Evolutionary conservation across 2,797 vertebrate species (phyloP).

Genomic region (Esox lucius): DNA sequence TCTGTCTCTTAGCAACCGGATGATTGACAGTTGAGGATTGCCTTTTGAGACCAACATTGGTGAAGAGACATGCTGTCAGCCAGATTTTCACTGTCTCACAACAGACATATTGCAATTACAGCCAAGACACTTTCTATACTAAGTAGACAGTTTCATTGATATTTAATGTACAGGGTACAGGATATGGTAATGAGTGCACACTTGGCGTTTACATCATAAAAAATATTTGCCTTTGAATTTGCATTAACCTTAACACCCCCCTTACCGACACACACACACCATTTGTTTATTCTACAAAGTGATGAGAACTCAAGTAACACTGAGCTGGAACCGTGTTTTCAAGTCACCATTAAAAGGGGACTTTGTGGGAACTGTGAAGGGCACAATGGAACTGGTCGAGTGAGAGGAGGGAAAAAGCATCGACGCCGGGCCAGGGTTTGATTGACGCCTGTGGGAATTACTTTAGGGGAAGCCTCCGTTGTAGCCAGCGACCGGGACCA

Average conservation of each 20-base stretch:
- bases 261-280: not conserved
- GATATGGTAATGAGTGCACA: no score
- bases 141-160: no score
- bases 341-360: not conserved
- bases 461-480: slow-evolving; percentile 13
- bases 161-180: no score
- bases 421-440: slow-evolving; percentile 2
- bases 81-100: slow-evolving; percentile 22
- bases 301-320: not conserved
- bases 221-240: no score
- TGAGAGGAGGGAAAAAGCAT: not conserved
- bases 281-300: not conserved
- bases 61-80: slow-evolving; percentile 29
- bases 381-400: not conserved
- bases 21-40: slow-evolving; percentile 4
- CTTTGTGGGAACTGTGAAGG: not conserved
- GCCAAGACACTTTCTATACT: slow-evolving; percentile 2
- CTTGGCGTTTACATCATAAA: no score
- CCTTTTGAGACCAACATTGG: slow-evolving; percentile 20
- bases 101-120: slow-evolving; percentile 22
- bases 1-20: not conserved
- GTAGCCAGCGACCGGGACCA: not conserved
- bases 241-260: not conserved
- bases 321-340: not conserved
- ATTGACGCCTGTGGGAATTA: slow-evolving; percentile 18